Base-by-base conservation (phyloP, 2,888 invertebrate species). In the Chymomyza procnemis region DNA sequence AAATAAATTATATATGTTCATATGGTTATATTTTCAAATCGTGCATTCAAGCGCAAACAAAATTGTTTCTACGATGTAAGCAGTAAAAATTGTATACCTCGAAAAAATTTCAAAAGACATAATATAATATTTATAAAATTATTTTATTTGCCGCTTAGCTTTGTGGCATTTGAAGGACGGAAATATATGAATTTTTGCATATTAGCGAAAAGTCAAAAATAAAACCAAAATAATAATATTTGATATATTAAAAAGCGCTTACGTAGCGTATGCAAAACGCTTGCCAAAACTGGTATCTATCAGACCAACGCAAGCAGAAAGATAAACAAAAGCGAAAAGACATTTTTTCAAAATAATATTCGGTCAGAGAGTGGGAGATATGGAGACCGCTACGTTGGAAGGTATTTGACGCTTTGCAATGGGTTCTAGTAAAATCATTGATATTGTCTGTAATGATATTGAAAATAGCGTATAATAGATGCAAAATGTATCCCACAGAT, bases 131-230 rank as follows among this genome's bases (percentile, higher is more conserved):
- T 68, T 57, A 56, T 56, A 61, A 75, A 69, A 60, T 59, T 54
- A 55, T 63, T 69, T 69, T 60, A 30, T 59, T 48, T 64, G 63
- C 61, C 73, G 66, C 64, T 70, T 73, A 62, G 74, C 63, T 73
- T 52, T 64, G 52, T 80, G 81, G 84, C 81, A 77, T 77, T 81
- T 79, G 81, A 79, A 80, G 80, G 80, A 84, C 84, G 84, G 80
- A 80, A 80, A 84, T 78, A 74, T 76, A 66, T 67, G 46, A 66
- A 73, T 71, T 80, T 80, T 84, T 81, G 80, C 80, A 80, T 80
- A 84, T 80, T 84, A 75, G 73, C 78, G 66, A 73, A 69, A 84
- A 79, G 62, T 61, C 18, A 64, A 67, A 62, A 74, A 16, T 21
- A 75, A 80, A 75, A 62, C 48, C 47, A 74, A 72, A 60, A 55